These are phyloP conservation scores for Camponotus vicinus DNA, from an alignment of 1,140 invertebrate species.

Conservation along the genomic window DNA sequence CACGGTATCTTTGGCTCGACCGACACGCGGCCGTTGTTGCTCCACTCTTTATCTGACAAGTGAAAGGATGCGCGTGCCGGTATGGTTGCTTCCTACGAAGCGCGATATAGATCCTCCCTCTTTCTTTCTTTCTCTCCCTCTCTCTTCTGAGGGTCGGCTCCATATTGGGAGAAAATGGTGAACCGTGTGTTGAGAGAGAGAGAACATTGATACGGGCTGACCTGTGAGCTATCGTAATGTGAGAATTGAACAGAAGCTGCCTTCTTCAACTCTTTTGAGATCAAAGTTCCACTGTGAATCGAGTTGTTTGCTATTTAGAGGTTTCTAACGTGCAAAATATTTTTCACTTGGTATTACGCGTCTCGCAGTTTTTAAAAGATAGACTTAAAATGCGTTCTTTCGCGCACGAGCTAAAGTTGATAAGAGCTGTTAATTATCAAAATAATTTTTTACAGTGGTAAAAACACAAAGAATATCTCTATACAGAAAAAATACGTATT, in stretches of 20 bases:
- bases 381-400: not conserved
- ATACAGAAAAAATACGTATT: not conserved
- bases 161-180: slow-evolving; percentile 33
- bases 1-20: slow-evolving; percentile 79
- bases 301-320: not conserved
- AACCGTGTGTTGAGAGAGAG: not conserved
- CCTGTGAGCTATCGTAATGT: not conserved
- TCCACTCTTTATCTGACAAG: slow-evolving; percentile 65
- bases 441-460: not conserved
- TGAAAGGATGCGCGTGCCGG: slow-evolving; percentile 61
- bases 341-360: not conserved
- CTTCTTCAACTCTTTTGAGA: not conserved
- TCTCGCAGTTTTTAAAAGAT: not conserved
- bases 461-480: not conserved
- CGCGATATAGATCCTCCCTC: not conserved
- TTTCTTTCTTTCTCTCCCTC: slow-evolving; percentile 24
- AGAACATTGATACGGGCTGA: not conserved
- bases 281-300: not conserved
- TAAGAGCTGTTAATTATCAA: not conserved
- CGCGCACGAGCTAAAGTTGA: not conserved
- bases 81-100: slow-evolving; percentile 2
- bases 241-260: not conserved
- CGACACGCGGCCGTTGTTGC: slow-evolving; percentile 61
- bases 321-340: not conserved
- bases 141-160: slow-evolving; percentile 9